A percentile compares a stretch with the other conserved stretches of the same genome.
Conservation (phyloP, 2,888 invertebrate genomes). For the Microchrysa polita region DNA sequence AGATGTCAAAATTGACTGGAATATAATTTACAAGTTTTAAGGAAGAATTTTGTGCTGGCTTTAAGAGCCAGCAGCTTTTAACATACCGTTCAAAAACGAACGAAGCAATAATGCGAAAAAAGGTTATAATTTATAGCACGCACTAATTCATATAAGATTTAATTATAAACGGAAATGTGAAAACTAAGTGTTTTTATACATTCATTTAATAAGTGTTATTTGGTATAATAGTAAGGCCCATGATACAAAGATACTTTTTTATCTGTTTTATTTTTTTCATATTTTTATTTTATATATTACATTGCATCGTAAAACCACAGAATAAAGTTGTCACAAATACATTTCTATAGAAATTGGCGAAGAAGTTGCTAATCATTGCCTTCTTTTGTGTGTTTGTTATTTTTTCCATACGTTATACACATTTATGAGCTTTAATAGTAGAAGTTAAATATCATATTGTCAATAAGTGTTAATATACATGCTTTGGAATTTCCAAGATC, state of each 20-base stretch:
- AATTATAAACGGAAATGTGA: neutral
- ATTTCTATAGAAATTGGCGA: slow-evolving; percentile 33
- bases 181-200: slow-evolving; percentile 27
- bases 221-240: slow-evolving; percentile 52
- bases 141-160: neutral
- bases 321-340: slow-evolving; percentile 46
- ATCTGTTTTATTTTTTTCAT: slow-evolving; percentile 40
- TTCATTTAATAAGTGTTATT: slow-evolving; percentile 42
- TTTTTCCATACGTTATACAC: slow-evolving; percentile 59
- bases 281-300: slow-evolving; percentile 46
- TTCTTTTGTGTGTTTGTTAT: slow-evolving; percentile 55
- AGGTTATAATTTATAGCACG: too few relatives aligned
- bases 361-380: slow-evolving; percentile 31
- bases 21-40: neutral
- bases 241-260: slow-evolving; percentile 51
- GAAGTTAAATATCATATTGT: slow-evolving; percentile 45
- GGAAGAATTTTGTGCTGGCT: neutral
- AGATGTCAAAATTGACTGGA: slow-evolving; percentile 22
- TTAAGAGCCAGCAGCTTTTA: neutral
- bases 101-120: neutral
- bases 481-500: neutral
- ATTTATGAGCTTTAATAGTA: slow-evolving; percentile 55
- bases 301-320: slow-evolving; percentile 41
- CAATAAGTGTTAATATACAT: slow-evolving; percentile 40
- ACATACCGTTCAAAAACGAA: neutral